phyloP scores from a whole-genome alignment of 2,888 invertebrate species.

The Sphecodes monilicornis region DNA sequence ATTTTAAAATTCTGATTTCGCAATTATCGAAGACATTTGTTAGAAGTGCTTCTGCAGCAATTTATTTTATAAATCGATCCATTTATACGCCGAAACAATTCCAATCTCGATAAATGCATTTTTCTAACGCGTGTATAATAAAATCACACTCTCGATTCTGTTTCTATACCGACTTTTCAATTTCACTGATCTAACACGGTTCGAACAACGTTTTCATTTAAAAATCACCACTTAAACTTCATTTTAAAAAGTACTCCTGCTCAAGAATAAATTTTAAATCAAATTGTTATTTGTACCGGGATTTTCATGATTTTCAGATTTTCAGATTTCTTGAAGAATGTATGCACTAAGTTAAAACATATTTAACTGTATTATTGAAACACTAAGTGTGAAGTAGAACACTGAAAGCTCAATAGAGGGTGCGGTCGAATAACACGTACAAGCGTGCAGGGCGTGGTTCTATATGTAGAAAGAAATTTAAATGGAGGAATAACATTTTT shows the following conservation, averaged over 20 bases:
- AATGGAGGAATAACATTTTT: too few relatives aligned
- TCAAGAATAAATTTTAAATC: not conserved
- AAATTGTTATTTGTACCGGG: not conserved
- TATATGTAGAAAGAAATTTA: too few relatives aligned
- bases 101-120: not conserved
- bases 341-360: too few relatives aligned
- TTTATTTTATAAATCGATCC: not conserved
- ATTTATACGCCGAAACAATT: not conserved
- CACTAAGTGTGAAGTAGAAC: too few relatives aligned
- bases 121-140: not conserved
- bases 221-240: not conserved
- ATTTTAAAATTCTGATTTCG: not conserved
- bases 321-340: too few relatives aligned
- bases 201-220: not conserved
- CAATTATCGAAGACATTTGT: not conserved
- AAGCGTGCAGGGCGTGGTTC: too few relatives aligned
- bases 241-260: not conserved
- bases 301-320: too few relatives aligned
- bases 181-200: not conserved
- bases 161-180: not conserved
- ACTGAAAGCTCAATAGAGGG: too few relatives aligned
- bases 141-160: not conserved
- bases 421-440: too few relatives aligned
- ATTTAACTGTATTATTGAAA: too few relatives aligned
- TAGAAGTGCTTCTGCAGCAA: not conserved